Percentiles rank a stretch among this genome's conserved stretches.
Conservation (phyloP, 1,140 invertebrate species). For the Scaptomyza pallida region DNA sequence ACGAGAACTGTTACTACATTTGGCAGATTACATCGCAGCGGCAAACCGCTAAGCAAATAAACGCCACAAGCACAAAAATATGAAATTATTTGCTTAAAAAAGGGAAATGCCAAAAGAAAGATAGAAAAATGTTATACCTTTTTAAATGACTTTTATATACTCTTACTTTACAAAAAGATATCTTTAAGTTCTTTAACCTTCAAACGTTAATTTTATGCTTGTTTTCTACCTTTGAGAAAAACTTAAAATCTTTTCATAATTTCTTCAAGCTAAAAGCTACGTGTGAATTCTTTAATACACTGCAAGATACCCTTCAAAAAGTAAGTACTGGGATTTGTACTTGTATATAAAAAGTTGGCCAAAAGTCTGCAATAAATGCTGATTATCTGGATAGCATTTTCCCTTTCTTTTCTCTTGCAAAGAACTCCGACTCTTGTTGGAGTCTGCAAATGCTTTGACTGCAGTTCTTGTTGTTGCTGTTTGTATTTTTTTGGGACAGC, state of each 20-base stretch:
- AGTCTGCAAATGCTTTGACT: slow-evolving; percentile 2
- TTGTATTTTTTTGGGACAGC: slow-evolving; percentile 60
- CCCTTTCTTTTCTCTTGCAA: neutral
- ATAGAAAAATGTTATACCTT: too few species aligned
- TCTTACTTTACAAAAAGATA: neutral
- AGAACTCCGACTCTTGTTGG: neutral
- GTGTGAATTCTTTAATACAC: too few species aligned
- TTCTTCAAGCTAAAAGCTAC: too few species aligned
- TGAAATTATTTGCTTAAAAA: slow-evolving; percentile 72
- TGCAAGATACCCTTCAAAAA: neutral
- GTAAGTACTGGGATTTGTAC: neutral
- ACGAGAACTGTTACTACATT: slow-evolving; percentile 50
- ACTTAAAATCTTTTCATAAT: too few species aligned
- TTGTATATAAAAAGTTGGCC: slow-evolving; percentile 33
- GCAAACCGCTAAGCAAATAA: slow-evolving; percentile 68
- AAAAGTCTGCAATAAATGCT: slow-evolving; percentile 65
- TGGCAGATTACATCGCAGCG: slow-evolving; percentile 59
- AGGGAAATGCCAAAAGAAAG: slow-evolving; percentile 1
- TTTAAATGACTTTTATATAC: slow-evolving; percentile 1
- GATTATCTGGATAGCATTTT: slow-evolving; percentile 49
- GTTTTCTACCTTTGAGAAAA: too few species aligned
- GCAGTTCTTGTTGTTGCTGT: slow-evolving; percentile 31
- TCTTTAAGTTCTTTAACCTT: too few species aligned
- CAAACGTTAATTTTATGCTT: too few species aligned
- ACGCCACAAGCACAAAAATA: slow-evolving; percentile 75